Evolutionary conservation across 2,113 vertebrate species (phyloP).

Genomic region (Zosterops lateralis): DNA sequence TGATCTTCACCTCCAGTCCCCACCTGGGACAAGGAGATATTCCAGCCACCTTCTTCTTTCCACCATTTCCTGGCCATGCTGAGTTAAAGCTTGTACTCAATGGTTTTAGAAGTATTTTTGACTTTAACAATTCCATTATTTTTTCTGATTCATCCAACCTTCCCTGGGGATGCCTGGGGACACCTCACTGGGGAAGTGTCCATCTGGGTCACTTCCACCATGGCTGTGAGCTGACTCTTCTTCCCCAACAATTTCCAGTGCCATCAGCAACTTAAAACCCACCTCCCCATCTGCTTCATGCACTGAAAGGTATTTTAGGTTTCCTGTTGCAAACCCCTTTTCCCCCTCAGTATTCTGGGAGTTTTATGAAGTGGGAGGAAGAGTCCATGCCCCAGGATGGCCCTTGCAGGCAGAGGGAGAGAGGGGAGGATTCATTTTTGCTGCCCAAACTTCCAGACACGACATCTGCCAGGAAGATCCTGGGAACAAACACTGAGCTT

Average conservation of each 20-base stretch:
- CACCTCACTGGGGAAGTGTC: rapidly evolving
- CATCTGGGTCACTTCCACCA: neutral
- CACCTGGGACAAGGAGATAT: neutral
- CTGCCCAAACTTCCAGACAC: neutral
- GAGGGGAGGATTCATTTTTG: rapidly evolving
- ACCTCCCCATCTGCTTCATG: neutral
- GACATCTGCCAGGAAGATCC: neutral
- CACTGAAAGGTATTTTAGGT: neutral
- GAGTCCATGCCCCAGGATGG: too few species aligned
- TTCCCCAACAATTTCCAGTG: neutral
- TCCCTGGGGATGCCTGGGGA: neutral
- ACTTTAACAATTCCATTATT: neutral
- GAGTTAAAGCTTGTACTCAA: rapidly evolving
- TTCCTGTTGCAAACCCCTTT: neutral
- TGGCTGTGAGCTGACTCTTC: neutral
- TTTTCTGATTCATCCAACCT: neutral
- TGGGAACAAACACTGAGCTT: neutral
- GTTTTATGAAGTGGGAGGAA: neutral
- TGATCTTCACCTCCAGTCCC: neutral
- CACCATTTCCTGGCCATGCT: neutral
- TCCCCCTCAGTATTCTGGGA: rapidly evolving
- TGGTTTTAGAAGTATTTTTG: neutral
- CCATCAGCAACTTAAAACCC: neutral
- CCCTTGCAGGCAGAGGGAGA: neutral
- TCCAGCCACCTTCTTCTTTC: neutral